A percentile compares a stretch with the other conserved stretches of the same genome.
These are phyloP conservation scores for Chesias legatella DNA, from an alignment of 2,888 invertebrate species.

Conservation along the genomic window DNA sequence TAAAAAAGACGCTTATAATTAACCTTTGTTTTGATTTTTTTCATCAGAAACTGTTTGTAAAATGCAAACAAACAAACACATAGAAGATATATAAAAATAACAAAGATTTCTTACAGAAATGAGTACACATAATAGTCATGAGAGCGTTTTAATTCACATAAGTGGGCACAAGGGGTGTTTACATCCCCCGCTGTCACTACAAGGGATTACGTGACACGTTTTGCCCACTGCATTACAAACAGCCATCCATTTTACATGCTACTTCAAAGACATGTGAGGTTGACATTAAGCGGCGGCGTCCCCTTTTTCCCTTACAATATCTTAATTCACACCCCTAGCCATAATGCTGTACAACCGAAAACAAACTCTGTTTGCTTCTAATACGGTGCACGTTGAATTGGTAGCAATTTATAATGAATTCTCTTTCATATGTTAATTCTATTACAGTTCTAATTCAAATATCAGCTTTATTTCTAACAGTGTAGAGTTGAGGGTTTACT, in stretches of 20 bases:
- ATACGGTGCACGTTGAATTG: slow-evolving; percentile 32
- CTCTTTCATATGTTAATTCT: slow-evolving; percentile 62
- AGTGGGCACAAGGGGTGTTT: slow-evolving; percentile 19
- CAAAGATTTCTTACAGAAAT: too few relatives aligned
- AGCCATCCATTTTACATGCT: slow-evolving; percentile 48
- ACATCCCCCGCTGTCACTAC: slow-evolving; percentile 12
- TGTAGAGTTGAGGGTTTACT: slow-evolving; percentile 34
- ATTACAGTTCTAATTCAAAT: slow-evolving; percentile 29
- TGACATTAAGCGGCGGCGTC: slow-evolving; percentile 68
- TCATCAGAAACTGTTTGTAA: too few relatives aligned
- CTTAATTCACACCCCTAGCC: slow-evolving; percentile 76
- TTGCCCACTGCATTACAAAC: slow-evolving; percentile 33
- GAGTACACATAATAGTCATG: too few relatives aligned
- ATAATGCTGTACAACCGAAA: slow-evolving; percentile 30
- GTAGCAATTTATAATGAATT: slow-evolving; percentile 11
- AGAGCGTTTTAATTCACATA: slow-evolving; percentile 17
- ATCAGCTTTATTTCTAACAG: slow-evolving; percentile 24
- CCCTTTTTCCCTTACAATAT: slow-evolving; percentile 66
- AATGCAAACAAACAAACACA: too few relatives aligned
- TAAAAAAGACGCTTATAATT: too few relatives aligned
- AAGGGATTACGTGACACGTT: slow-evolving; percentile 20
- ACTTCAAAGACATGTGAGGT: slow-evolving; percentile 65
- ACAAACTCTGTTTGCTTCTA: slow-evolving; percentile 21
- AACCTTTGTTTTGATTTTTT: too few relatives aligned
- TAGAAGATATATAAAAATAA: too few relatives aligned